phyloP scores from a whole-genome alignment of 2,797 vertebrate genomes.

The Malacoctenus gilli region DNA sequence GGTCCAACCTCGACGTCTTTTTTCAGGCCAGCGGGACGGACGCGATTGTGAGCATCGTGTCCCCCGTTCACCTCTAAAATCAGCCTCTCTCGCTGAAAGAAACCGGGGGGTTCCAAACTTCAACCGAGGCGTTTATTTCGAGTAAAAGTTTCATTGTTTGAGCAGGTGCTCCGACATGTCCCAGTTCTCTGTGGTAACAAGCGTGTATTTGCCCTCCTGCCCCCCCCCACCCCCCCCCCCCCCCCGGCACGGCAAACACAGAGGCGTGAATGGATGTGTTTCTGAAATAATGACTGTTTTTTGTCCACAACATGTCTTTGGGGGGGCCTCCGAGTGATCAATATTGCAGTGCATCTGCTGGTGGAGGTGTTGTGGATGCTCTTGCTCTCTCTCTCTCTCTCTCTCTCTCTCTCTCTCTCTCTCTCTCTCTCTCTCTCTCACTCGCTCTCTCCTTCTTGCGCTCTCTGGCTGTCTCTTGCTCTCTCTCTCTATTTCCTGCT shows the following conservation, averaged over 20 bases:
- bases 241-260: background rate
- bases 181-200: background rate
- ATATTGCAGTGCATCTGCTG: constrained; percentile 23
- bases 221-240: background rate
- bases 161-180: background rate
- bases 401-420: background rate
- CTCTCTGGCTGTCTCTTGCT: background rate
- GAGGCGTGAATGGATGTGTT: constrained; percentile 16
- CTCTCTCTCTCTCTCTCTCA: constrained; percentile 1
- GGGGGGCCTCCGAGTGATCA: constrained; percentile 24
- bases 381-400: background rate
- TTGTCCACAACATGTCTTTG: constrained; percentile 28
- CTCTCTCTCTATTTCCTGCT: constrained; percentile 5
- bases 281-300: constrained; percentile 37
- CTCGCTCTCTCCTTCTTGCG: background rate
- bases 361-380: constrained; percentile 20
- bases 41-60: too few species aligned
- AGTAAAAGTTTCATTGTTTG: background rate
- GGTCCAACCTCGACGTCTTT: too few species aligned
- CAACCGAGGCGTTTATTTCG: background rate
- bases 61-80: too few species aligned
- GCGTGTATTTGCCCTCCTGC: background rate
- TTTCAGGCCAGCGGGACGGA: too few species aligned
- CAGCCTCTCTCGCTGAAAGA: background rate
- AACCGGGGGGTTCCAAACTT: background rate